Evolutionary conservation across 64 coral and sea anemone genomes (phyloP), one percentile per base, ranked within the genome.

Genomic region (Montipora cactus): DNA sequence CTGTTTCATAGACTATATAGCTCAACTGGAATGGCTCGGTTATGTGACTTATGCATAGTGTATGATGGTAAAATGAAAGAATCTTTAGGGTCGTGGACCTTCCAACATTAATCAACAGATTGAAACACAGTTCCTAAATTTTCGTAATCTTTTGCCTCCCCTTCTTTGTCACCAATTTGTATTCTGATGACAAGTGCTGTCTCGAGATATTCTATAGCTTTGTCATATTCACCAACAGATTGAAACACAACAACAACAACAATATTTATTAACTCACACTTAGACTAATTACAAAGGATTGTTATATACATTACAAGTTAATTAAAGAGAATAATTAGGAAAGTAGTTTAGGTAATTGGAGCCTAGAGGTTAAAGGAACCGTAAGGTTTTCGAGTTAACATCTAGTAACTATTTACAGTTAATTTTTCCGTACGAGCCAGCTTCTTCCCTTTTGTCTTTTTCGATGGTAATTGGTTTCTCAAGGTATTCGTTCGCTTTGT

Each of bases 1-100:
- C 62, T 67, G 62, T 67, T 67, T n/a, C 0, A 16, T 67, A 67
- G 62, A 67, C 62, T 13, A 67, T 67, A 67, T 67, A 67, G 62
- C 62, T 67, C 62, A 67, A 67, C 62, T 67, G 62, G 62, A 67
- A 67, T 16, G 62, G 62, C 62, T 67, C 16, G 62, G 62, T 67
- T 67, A 67, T 67, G 62, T 67, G 62, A 67, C 62, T 67, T 15
- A 67, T 67, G 62, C 8, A 67, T 12, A 67, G 62, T 67, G 62
- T 67, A 67, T 67, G 62, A 67, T 67, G 62, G 62, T 67, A 67
- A 67, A 67, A 67, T 67, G 62, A 67, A 67, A 67, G 62, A 67
- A 67, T 67, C 62, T 67, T 67, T 67, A 67, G 62, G 62, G 62
- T 67, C 16, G 62, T 67, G 62, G 68, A 23, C 68, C 68, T 23